A percentile compares a stretch with the other conserved stretches of the same genome.
These are phyloP conservation scores for Acropora tenuis DNA, from an alignment of 64 coral and sea anemone species.

Conservation along the genomic window DNA sequence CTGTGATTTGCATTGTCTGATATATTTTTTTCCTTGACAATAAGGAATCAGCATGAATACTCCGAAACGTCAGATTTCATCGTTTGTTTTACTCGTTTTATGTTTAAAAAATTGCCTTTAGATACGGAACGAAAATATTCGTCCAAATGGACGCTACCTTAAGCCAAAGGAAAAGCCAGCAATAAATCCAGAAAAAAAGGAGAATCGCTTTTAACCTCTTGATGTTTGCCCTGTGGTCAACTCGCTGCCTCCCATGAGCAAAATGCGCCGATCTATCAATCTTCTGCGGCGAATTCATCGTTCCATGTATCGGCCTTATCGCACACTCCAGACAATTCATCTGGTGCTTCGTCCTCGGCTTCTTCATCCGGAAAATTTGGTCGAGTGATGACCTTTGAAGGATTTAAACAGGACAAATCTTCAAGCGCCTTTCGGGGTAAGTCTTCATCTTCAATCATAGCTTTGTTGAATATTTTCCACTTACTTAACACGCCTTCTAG, in stretches of 20 bases:
- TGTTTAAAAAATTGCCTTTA: too few species aligned
- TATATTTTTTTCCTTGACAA: too few species aligned
- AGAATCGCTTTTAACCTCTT: constrained; percentile 12
- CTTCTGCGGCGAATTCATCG: constrained; percentile 2
- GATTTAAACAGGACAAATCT: not conserved
- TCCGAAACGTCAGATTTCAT: too few species aligned
- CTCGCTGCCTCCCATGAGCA: constrained; percentile 34
- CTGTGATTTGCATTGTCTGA: too few species aligned
- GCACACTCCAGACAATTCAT: not conserved
- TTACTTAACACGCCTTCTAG: too few species aligned
- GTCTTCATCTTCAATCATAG: not conserved
- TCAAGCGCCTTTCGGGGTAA: not conserved
- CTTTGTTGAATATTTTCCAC: too few species aligned
- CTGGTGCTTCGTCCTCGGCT: constrained; percentile 13
- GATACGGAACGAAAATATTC: too few species aligned
- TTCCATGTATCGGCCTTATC: not conserved
- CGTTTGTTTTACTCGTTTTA: too few species aligned
- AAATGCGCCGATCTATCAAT: not conserved
- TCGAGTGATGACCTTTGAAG: constrained; percentile 14
- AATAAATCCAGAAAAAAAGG: not conserved
- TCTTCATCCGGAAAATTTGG: constrained; percentile 30
- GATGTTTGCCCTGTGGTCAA: constrained; percentile 37
- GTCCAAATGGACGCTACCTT: too few species aligned
- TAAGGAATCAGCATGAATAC: too few species aligned
- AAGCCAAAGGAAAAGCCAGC: too few species aligned